A percentile compares a stretch with the other conserved stretches of the same genome.
These are phyloP conservation scores for Alexandromys oeconomus DNA, from an alignment of 2,797 vertebrate species.

Conservation along the genomic window DNA sequence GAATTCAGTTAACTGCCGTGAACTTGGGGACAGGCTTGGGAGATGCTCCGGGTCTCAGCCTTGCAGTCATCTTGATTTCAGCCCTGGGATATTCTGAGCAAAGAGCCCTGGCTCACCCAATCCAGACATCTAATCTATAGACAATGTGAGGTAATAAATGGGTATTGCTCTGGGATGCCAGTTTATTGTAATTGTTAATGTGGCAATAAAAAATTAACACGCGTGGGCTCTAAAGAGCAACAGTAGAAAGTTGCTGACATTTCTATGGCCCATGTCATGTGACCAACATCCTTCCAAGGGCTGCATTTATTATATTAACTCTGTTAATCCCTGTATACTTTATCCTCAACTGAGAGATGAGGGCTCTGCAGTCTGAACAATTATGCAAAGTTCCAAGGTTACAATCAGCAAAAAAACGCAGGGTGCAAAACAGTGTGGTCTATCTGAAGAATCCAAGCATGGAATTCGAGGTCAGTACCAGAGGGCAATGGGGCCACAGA, in stretches of 20 bases:
- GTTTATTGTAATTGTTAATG: conserved; percentile 24
- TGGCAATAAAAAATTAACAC: neutral
- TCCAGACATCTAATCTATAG: neutral
- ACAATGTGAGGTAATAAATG: conserved; percentile 4
- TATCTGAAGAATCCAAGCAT: neutral
- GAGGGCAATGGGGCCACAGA: neutral
- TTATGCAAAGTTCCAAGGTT: neutral
- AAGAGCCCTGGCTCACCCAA: neutral
- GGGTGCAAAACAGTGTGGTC: neutral
- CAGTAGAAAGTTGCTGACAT: neutral
- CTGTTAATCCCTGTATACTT: neutral
- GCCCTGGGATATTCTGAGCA: neutral
- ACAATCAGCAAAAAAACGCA: neutral
- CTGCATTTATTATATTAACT: neutral
- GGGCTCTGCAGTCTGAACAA: neutral
- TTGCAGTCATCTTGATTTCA: neutral
- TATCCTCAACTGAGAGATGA: neutral
- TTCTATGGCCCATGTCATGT: neutral
- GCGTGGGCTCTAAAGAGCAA: neutral
- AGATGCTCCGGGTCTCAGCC: neutral
- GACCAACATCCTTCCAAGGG: neutral
- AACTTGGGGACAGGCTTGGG: neutral
- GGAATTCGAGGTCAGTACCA: neutral
- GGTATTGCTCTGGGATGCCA: neutral
- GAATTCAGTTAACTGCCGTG: neutral